Evolutionary conservation across 2,797 vertebrate genomes (phyloP).

Genomic region (Galago senegalensis): DNA sequence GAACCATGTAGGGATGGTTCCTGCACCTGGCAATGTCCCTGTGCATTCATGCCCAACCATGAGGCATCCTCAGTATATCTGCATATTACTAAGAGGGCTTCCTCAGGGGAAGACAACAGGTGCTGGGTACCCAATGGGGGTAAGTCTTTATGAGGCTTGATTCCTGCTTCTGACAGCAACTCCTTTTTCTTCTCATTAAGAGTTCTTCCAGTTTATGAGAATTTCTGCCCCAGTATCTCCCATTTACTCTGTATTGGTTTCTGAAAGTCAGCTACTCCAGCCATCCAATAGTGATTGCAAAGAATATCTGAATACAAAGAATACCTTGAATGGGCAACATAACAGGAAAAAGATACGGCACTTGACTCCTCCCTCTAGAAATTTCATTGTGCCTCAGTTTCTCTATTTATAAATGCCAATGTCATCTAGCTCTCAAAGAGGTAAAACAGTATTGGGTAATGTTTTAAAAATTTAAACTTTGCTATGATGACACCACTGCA

Average conservation of each 20-base stretch:
- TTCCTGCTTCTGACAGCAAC: neutral
- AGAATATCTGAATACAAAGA: neutral
- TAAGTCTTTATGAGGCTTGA: neutral
- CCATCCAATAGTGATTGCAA: neutral
- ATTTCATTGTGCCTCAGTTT: neutral
- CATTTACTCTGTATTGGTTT: neutral
- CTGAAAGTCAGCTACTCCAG: neutral
- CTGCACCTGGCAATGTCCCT: neutral
- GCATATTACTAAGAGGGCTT: neutral
- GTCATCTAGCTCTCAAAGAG: neutral
- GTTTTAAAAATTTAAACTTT: constrained; percentile 17
- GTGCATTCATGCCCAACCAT: neutral
- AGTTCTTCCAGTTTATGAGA: neutral
- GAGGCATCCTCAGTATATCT: neutral
- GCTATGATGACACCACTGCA: too few species aligned
- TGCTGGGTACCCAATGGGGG: neutral
- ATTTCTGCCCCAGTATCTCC: neutral
- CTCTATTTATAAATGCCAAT: neutral
- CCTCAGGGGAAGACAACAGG: neutral
- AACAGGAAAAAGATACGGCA: neutral
- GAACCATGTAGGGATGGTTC: neutral
- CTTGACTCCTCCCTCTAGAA: neutral
- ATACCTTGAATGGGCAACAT: neutral
- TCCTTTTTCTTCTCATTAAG: constrained; percentile 37
- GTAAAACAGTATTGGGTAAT: neutral